These are phyloP conservation scores for Apotomis capreana DNA, from an alignment of 2,888 invertebrate species.

Conservation along the genomic window DNA sequence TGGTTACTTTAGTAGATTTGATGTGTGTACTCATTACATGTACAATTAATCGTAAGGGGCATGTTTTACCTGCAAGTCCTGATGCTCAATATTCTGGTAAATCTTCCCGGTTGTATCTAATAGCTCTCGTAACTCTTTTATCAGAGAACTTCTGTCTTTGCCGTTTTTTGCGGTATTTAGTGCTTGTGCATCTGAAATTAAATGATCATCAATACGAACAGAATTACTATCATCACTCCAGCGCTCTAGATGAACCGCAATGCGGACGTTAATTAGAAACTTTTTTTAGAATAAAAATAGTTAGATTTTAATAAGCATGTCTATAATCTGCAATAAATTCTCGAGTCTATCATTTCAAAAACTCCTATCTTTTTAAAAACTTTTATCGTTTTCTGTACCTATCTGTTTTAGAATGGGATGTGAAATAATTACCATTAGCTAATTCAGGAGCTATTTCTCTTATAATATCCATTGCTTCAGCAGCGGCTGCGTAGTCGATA, in stretches of 20 bases:
- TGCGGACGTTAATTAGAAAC: no score
- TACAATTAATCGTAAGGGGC: no score
- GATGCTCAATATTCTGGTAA: slow-evolving; percentile 94
- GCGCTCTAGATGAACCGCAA: no score
- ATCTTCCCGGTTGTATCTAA: slow-evolving; percentile 95
- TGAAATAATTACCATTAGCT: background rate
- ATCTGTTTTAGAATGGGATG: background rate
- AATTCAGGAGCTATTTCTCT: background rate
- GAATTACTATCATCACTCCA: background rate
- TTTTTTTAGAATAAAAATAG: no score
- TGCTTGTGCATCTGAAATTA: slow-evolving; percentile 85
- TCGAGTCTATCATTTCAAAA: no score
- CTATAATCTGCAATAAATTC: no score
- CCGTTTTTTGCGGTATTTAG: slow-evolving; percentile 94
- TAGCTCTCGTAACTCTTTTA: slow-evolving; percentile 93
- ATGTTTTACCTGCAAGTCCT: slow-evolving; percentile 87
- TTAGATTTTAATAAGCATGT: no score
- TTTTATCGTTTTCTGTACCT: no score
- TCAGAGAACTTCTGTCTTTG: slow-evolving; percentile 88
- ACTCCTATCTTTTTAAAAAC: no score
- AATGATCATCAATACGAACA: slow-evolving; percentile 19
- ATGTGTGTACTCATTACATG: no score
- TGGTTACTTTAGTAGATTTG: no score
- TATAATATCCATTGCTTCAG: background rate
- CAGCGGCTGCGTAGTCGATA: background rate